Percentiles rank a stretch among this genome's conserved stretches.
phyloP scores from a whole-genome alignment of 2,797 vertebrate species.

The Ispidina lecontei region DNA sequence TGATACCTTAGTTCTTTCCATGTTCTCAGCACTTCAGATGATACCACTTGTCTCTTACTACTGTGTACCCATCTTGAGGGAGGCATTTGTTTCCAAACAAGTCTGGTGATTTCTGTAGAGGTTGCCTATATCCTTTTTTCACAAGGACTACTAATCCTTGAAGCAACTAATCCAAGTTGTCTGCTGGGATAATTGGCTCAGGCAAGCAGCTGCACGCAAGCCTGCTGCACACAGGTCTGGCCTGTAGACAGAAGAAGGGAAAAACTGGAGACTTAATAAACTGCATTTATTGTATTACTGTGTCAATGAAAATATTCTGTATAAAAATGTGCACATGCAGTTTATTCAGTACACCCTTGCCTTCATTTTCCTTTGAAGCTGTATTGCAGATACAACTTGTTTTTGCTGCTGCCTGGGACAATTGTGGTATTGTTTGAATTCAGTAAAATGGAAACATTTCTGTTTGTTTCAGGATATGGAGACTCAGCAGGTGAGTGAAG shows the following conservation, averaged over 20 bases:
- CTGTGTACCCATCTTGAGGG: background rate
- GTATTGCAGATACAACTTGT: background rate
- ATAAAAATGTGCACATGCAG: background rate
- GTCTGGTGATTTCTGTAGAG: background rate
- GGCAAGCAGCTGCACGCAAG: background rate
- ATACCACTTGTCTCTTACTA: background rate
- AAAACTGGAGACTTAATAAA: background rate
- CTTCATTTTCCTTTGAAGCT: background rate
- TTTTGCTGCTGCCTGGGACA: background rate
- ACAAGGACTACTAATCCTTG: background rate
- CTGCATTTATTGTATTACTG: background rate
- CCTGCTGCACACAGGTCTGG: background rate
- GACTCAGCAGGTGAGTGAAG: slow-evolving; percentile 88
- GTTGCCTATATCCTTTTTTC: background rate
- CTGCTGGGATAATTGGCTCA: background rate
- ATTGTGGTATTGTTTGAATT: background rate
- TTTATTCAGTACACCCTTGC: background rate
- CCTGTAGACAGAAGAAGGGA: background rate
- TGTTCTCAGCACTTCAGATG: background rate
- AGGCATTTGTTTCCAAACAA: background rate
- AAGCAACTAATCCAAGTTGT: background rate
- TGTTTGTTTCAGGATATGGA: slow-evolving; percentile 87
- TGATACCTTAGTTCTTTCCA: background rate
- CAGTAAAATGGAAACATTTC: background rate
- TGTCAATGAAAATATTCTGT: background rate